A percentile compares a stretch with the other conserved stretches of the same genome.
phyloP scores from a whole-genome alignment of 2,113 vertebrate genomes.

The Myiagra hebetior region DNA sequence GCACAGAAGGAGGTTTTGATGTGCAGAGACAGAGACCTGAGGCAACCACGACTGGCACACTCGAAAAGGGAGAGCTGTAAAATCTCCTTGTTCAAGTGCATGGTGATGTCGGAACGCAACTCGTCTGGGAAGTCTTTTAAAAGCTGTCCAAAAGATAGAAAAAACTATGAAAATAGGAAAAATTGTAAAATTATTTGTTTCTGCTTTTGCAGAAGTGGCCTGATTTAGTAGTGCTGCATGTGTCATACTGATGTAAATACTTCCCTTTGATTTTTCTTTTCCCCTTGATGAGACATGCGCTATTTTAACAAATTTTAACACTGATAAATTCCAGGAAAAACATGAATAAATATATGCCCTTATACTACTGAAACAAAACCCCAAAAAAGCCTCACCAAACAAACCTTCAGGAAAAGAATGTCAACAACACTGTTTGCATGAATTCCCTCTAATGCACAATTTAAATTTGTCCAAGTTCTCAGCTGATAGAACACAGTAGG shows the following conservation, averaged over 20 bases:
- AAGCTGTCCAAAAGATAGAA: constrained; percentile 75
- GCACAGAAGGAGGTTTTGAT: constrained; percentile 98
- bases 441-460: not conserved
- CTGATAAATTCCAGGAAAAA: not conserved
- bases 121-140: constrained; percentile 97
- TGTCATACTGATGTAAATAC: not conserved
- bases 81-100: constrained; percentile 99
- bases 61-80: constrained; percentile 93
- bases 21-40: constrained; percentile 94
- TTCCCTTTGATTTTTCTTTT: not conserved
- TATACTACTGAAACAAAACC: not conserved
- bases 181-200: not conserved
- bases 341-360: not conserved
- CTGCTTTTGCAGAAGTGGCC: not conserved
- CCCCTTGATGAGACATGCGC: fast-evolving
- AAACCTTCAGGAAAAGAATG: not conserved
- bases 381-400: no score
- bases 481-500: not conserved
- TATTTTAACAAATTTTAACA: not conserved
- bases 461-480: not conserved
- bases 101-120: constrained; percentile 95
- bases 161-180: not conserved
- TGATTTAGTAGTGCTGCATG: not conserved
- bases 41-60: constrained; percentile 92
- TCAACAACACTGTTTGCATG: not conserved